These are phyloP conservation scores for Perca schrenkii DNA, from an alignment of 2,113 vertebrate species.

Conservation along the genomic window DNA sequence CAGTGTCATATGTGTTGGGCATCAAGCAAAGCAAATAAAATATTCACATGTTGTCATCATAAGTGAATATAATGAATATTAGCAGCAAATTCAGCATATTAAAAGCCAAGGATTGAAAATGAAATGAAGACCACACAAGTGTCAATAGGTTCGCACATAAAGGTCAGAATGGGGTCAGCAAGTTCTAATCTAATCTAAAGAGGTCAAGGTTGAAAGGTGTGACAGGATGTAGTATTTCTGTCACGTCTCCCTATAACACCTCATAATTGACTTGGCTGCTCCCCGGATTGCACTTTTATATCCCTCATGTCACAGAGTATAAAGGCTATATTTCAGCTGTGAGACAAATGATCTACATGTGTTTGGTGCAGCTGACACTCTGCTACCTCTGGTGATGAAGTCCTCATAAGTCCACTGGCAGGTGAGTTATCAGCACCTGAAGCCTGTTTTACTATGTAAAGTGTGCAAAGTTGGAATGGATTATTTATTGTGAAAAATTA, in stretches of 20 bases:
- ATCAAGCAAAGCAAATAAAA: neutral
- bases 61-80: slow-evolving; percentile 9
- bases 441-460: neutral
- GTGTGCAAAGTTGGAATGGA: neutral
- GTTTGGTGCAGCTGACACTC: slow-evolving; percentile 27
- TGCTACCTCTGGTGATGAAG: slow-evolving; percentile 9
- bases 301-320: slow-evolving; percentile 34
- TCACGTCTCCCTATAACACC: slow-evolving; percentile 33
- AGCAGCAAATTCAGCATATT: neutral
- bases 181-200: slow-evolving; percentile 56
- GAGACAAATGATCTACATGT: slow-evolving; percentile 46
- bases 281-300: slow-evolving; percentile 60
- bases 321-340: slow-evolving; percentile 44
- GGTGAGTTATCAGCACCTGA: slow-evolving; percentile 9
- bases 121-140: neutral
- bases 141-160: slow-evolving; percentile 16
- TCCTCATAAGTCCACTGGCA: slow-evolving; percentile 12
- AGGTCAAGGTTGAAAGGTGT: slow-evolving; percentile 57
- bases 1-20: neutral
- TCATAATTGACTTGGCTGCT: slow-evolving; percentile 52
- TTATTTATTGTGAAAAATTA: slow-evolving; percentile 17
- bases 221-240: slow-evolving; percentile 60
- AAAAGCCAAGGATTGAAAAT: slow-evolving; percentile 13
- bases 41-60: slow-evolving; percentile 7
- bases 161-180: slow-evolving; percentile 54